A percentile compares a stretch with the other conserved stretches of the same genome.
These are phyloP conservation scores for Boloria selene DNA, from an alignment of 2,888 invertebrate genomes.

Conservation along the genomic window DNA sequence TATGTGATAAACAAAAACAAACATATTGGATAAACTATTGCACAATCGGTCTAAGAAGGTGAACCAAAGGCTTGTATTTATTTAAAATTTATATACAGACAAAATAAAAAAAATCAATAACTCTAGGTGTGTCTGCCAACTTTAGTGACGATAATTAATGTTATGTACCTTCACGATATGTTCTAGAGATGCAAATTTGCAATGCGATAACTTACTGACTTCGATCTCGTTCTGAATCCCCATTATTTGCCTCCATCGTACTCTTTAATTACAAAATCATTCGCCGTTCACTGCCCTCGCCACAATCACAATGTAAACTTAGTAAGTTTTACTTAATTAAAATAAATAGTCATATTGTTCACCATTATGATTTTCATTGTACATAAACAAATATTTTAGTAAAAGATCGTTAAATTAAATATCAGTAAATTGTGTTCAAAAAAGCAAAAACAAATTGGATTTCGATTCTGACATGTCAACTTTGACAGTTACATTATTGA, in stretches of 20 bases:
- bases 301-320: slow-evolving; percentile 23
- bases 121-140: slow-evolving; percentile 8
- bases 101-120: slow-evolving; percentile 19
- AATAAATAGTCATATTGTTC: background rate
- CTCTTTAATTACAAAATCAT: slow-evolving; percentile 33
- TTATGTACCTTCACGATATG: background rate
- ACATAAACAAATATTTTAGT: background rate
- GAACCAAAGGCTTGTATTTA: background rate
- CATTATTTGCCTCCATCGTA: slow-evolving; percentile 41
- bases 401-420: slow-evolving; percentile 6
- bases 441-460: slow-evolving; percentile 24
- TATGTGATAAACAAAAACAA: slow-evolving; percentile 14
- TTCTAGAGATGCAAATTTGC: background rate
- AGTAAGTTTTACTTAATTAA: slow-evolving; percentile 3
- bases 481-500: slow-evolving; percentile 18
- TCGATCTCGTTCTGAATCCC: slow-evolving; percentile 41
- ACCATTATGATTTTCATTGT: background rate
- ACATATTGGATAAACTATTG: slow-evolving; percentile 11
- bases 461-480: slow-evolving; percentile 6
- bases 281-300: slow-evolving; percentile 24
- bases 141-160: background rate
- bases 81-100: slow-evolving; percentile 9
- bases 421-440: slow-evolving; percentile 7
- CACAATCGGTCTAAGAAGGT: background rate
- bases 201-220: slow-evolving; percentile 32